Evolutionary conservation across 2,888 invertebrate genomes (phyloP).

Genomic region (Eupithecia insigniata): DNA sequence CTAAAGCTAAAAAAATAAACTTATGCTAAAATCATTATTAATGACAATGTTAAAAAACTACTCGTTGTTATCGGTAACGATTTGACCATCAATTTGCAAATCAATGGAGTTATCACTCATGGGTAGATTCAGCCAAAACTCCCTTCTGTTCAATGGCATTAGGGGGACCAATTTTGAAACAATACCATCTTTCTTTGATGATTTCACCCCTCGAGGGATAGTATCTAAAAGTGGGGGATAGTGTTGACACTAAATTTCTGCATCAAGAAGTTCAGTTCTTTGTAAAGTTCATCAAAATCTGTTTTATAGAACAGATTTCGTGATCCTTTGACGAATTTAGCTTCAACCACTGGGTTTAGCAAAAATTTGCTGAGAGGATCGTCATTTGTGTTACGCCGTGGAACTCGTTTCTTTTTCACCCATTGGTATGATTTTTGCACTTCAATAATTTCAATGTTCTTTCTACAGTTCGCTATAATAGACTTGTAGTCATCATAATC

Average conservation of each 20-base stretch:
- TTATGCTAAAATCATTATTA: too few species aligned
- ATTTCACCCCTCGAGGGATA: constrained; percentile 3
- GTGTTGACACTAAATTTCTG: constrained; percentile 16
- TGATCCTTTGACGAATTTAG: constrained; percentile 2
- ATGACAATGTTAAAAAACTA: constrained; percentile 6
- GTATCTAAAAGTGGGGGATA: constrained; percentile 28
- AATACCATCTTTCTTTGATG: constrained; percentile 12
- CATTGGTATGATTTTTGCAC: too few species aligned
- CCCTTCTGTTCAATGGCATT: constrained; percentile 24
- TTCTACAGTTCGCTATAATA: too few species aligned
- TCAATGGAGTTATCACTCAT: constrained; percentile 15
- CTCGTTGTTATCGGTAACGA: constrained; percentile 17
- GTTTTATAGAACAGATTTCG: constrained; percentile 5
- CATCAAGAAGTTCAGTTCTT: constrained; percentile 3
- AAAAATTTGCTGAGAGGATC: too few species aligned
- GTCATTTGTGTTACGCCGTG: too few species aligned
- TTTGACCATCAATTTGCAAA: constrained; percentile 15
- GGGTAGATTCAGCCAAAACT: constrained; percentile 26
- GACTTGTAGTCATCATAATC: too few species aligned
- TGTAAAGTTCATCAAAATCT: neutral
- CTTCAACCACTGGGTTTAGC: too few species aligned
- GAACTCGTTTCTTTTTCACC: too few species aligned
- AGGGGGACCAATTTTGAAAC: constrained; percentile 24
- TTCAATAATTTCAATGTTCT: too few species aligned
- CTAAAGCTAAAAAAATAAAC: constrained; percentile 1